A percentile compares a stretch with the other conserved stretches of the same genome.
Conservation (phyloP, 2,113 vertebrate species). For the Scomber scombrus region DNA sequence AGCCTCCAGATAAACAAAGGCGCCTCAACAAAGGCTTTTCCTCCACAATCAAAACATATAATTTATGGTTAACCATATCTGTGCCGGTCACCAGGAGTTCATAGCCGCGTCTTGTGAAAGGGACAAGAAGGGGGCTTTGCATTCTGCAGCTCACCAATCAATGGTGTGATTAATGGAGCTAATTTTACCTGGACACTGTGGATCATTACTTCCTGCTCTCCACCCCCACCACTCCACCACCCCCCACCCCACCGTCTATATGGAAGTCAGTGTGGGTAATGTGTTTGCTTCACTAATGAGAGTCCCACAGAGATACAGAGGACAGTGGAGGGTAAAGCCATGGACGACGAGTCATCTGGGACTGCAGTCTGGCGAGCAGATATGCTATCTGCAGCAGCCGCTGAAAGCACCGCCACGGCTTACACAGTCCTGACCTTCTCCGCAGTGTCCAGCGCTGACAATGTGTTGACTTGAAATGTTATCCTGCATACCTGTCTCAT, state of each 20-base stretch:
- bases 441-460: constrained; percentile 5
- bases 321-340: constrained; percentile 63
- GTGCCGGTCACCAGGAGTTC: constrained; percentile 28
- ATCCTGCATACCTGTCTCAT: constrained; percentile 31
- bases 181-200: constrained; percentile 79
- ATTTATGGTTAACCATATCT: constrained; percentile 51
- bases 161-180: constrained; percentile 84
- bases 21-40: constrained; percentile 23
- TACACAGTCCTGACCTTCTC: constrained; percentile 48
- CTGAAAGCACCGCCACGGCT: constrained; percentile 12
- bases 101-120: constrained; percentile 26
- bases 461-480: constrained; percentile 33
- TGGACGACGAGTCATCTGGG: constrained; percentile 33
- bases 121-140: constrained; percentile 35
- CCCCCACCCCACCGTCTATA: constrained; percentile 49
- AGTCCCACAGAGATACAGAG: constrained; percentile 59
- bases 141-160: constrained; percentile 70
- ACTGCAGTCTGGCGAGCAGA: constrained; percentile 22
- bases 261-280: constrained; percentile 50
- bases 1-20: constrained; percentile 49
- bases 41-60: constrained; percentile 56
- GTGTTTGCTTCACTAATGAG: constrained; percentile 73
- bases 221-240: constrained; percentile 49
- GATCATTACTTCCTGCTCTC: constrained; percentile 79
- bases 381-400: constrained; percentile 52